These are phyloP conservation scores for Hoplodrina blanda DNA, from an alignment of 2,888 invertebrate genomes.

Conservation along the genomic window DNA sequence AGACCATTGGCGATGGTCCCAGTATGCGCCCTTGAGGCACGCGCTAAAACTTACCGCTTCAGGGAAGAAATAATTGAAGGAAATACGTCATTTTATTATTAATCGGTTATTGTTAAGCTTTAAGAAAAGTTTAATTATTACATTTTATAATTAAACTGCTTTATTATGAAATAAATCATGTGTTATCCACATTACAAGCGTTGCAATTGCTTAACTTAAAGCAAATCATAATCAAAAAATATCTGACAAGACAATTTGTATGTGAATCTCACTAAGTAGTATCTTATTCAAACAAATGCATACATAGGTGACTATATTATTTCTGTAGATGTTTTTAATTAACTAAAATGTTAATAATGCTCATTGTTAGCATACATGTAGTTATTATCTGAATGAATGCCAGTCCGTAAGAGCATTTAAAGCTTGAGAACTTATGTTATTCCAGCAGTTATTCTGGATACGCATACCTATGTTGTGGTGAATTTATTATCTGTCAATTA, in stretches of 20 bases:
- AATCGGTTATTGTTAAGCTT: background rate
- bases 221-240: background rate
- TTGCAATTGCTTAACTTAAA: constrained; percentile 4
- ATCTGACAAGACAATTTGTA: constrained; percentile 6
- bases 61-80: constrained; percentile 40
- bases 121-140: background rate
- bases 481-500: constrained; percentile 18
- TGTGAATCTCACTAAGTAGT: constrained; percentile 23
- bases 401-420: constrained; percentile 48
- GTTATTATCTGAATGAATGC: constrained; percentile 60
- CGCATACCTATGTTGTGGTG: constrained; percentile 19
- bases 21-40: constrained; percentile 52
- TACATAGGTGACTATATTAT: constrained; percentile 31
- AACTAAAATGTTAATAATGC: constrained; percentile 61
- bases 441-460: constrained; percentile 50
- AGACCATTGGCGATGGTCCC: constrained; percentile 64
- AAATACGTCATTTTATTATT: constrained; percentile 14
- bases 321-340: constrained; percentile 54
- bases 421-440: constrained; percentile 58
- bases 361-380: constrained; percentile 60
- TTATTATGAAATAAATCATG: background rate
- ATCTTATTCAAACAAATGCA: constrained; percentile 36
- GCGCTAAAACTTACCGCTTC: constrained; percentile 16
- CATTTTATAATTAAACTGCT: background rate
- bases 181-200: constrained; percentile 16